Evolutionary conservation across 2,888 invertebrate species (phyloP).

Genomic region (Erebia palarica): DNA sequence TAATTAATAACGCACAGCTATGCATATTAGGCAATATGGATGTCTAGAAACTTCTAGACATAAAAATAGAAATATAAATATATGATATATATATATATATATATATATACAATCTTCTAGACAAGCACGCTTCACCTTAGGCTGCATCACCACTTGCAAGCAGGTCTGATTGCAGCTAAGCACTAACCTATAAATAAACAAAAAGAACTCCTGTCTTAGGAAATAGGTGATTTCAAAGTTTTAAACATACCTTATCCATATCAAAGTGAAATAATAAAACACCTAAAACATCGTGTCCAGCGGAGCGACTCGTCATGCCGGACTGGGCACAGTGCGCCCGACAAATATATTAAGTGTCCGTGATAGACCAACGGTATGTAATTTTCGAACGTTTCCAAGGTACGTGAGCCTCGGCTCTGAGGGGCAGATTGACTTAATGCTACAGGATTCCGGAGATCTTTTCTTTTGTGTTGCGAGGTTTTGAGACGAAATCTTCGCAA

Average conservation of each 20-base stretch:
- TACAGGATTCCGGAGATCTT: constrained; percentile 3
- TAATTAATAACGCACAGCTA: no score
- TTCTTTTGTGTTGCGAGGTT: constrained; percentile 3
- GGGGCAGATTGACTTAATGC: constrained; percentile 11
- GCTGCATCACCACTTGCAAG: no score
- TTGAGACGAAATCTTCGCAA: background rate
- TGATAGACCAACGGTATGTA: constrained; percentile 61
- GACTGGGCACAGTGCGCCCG: constrained; percentile 63
- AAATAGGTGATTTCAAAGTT: background rate
- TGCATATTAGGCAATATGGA: no score
- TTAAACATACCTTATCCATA: constrained; percentile 29
- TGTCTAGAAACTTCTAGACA: no score
- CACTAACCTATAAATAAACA: no score
- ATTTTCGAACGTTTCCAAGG: constrained; percentile 59
- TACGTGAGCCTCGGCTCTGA: constrained; percentile 44
- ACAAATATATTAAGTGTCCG: constrained; percentile 72
- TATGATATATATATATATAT: no score
- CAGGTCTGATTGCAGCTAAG: no score
- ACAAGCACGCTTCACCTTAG: no score
- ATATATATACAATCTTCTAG: no score
- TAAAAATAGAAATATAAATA: no score
- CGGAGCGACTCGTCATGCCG: constrained; percentile 65
- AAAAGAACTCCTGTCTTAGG: background rate
- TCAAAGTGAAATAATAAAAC: constrained; percentile 24
- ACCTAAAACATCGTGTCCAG: constrained; percentile 48